A percentile compares a stretch with the other conserved stretches of the same genome.
phyloP scores from a whole-genome alignment of 2,888 invertebrate genomes.

The Axea sp. region DNA sequence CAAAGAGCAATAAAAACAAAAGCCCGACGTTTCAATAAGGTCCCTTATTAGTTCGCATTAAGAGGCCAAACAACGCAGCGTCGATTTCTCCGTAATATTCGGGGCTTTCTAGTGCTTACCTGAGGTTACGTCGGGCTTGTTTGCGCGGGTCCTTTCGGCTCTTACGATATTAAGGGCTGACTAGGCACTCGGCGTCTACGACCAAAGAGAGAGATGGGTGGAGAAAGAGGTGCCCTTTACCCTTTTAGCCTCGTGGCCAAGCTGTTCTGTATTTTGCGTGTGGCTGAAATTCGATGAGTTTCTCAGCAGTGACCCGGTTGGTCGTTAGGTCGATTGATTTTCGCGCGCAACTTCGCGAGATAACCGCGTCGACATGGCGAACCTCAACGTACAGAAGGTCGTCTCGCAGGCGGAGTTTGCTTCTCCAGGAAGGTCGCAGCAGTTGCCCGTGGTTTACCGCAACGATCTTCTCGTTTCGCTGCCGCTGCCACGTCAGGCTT shows the following conservation, averaged over 20 bases:
- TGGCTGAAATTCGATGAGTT: constrained; percentile 58
- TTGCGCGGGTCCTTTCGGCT: constrained; percentile 75
- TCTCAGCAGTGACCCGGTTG: constrained; percentile 66
- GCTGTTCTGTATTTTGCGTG: constrained; percentile 52
- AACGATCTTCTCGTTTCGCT: constrained; percentile 71
- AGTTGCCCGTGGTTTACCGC: constrained; percentile 76
- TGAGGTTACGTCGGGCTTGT: constrained; percentile 74
- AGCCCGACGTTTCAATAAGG: constrained; percentile 78
- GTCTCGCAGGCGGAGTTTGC: constrained; percentile 67
- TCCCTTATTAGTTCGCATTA: constrained; percentile 79
- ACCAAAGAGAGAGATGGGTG: constrained; percentile 13
- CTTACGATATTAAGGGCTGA: constrained; percentile 79
- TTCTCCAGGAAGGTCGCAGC: constrained; percentile 73
- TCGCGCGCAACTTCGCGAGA: constrained; percentile 68
- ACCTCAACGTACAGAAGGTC: constrained; percentile 59
- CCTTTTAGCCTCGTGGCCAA: constrained; percentile 53
- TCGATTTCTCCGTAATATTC: constrained; percentile 56
- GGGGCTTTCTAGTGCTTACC: constrained; percentile 76
- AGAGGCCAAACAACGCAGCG: constrained; percentile 70
- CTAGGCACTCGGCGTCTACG: constrained; percentile 70
- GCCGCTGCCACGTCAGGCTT: constrained; percentile 54
- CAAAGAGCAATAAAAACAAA: constrained; percentile 66
- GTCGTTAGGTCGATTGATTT: constrained; percentile 77
- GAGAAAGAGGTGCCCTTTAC: constrained; percentile 7
- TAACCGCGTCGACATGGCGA: constrained; percentile 65